Base-by-base conservation (phyloP, 2,797 vertebrate genomes). In the Cossypha caffra region DNA sequence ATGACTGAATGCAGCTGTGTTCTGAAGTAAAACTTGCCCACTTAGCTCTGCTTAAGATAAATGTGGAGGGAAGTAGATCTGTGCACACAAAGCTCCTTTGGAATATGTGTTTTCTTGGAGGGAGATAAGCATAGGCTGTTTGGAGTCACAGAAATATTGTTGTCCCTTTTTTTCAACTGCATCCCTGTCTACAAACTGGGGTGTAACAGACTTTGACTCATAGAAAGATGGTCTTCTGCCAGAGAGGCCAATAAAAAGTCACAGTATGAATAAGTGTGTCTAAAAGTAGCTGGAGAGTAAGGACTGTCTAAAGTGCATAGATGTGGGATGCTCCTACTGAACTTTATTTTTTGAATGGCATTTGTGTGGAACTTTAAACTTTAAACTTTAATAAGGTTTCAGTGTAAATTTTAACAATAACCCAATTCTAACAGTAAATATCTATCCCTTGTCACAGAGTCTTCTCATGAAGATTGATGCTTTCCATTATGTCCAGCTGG, bases 381-480 rank as follows among this genome's bases (percentile, higher is more conserved):
- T 88, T 24, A 43, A 71, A 64, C 68, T 54, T 88, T 23, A 45
- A 20, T 73, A 52, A 75, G 16, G 7, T 52, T 71, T 87, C 20
- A 26, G 13, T 45, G 55, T 73, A 52, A 72, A 69, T 28, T 47
- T 69, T 77, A 51, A 64, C 14, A 57, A 28, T 16, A 51, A 68
- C 31, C 18, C 33, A 42, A 2, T 73, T 62, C 61, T 90, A 72
- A 94, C 35, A 52, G 24, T 81, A 76, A 86, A 51, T 95, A 19
- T 85, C 33, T 87, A 11, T 81, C 16, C 55, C 28, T 71, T 69
- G 26, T 90, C 73, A 74, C 95, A 98, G 98, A 98, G 98, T 83
- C 98, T 98, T 52, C 98, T 98, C 93, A 98, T 98, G 98, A 98
- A 98, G 96, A 98, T 98, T 0, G 98, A 98, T 59, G 98, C 98